Evolutionary conservation across 2,888 invertebrate genomes (phyloP).

Genomic region (Heliconius erato): DNA sequence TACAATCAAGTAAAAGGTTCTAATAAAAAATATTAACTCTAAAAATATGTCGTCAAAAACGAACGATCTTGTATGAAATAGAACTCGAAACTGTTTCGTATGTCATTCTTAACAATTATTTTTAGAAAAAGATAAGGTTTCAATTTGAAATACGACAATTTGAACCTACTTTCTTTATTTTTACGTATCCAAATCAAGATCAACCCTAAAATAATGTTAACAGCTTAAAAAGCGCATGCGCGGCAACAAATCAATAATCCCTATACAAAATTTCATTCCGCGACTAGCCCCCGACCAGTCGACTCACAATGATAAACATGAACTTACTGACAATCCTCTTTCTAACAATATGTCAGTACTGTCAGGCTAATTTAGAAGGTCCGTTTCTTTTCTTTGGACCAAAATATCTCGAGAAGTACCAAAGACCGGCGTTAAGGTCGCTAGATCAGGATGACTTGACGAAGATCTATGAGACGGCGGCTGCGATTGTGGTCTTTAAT

Average conservation of each 20-base stretch:
- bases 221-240: constrained; percentile 50
- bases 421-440: constrained; percentile 82
- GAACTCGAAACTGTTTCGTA: too few relatives aligned
- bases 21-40: too few relatives aligned
- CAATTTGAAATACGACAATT: neutral
- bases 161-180: neutral
- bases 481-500: constrained; percentile 86
- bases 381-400: constrained; percentile 87
- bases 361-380: constrained; percentile 82
- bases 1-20: too few relatives aligned
- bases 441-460: constrained; percentile 85
- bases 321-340: constrained; percentile 37
- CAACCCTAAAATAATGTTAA: neutral
- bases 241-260: constrained; percentile 47
- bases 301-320: constrained; percentile 18
- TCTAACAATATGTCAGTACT: constrained; percentile 42
- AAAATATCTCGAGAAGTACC: constrained; percentile 77
- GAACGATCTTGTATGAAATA: too few relatives aligned
- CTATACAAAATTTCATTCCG: constrained; percentile 3
- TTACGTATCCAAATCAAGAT: neutral
- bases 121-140: neutral
- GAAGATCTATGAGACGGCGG: constrained; percentile 85
- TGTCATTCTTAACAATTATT: too few relatives aligned
- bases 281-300: neutral
- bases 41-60: too few relatives aligned